A percentile compares a stretch with the other conserved stretches of the same genome.
These are phyloP conservation scores for Trochalopteron elliotii DNA, from an alignment of 2,113 vertebrate genomes.

Conservation along the genomic window DNA sequence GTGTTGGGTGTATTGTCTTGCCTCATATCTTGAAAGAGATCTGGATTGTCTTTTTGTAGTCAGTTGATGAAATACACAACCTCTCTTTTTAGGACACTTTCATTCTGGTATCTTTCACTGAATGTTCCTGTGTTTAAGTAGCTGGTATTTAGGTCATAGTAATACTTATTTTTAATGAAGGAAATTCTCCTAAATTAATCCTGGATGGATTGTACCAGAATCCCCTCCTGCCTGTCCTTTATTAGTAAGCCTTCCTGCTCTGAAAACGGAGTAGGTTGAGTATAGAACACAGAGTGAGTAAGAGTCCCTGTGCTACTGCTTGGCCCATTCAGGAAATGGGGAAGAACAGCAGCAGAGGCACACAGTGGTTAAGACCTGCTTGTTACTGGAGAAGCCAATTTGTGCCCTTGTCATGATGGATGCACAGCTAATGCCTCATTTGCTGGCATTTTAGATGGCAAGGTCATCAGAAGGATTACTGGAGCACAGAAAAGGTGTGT, in stretches of 20 bases:
- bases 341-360: not conserved
- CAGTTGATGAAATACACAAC: not conserved
- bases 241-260: not conserved
- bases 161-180: not conserved
- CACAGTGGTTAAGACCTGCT: not conserved
- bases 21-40: not conserved
- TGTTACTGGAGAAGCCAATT: not conserved
- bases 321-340: not conserved
- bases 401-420: not conserved
- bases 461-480: not conserved
- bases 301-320: accelerated
- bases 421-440: not conserved
- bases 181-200: not conserved
- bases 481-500: not conserved
- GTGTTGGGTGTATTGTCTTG: not conserved
- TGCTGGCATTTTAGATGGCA: not conserved
- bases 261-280: not conserved
- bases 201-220: not conserved
- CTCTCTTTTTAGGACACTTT: not conserved
- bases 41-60: not conserved
- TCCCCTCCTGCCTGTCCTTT: not conserved
- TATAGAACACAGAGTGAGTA: accelerated
- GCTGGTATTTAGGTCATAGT: not conserved
- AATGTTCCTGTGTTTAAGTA: not conserved
- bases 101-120: not conserved